These are phyloP conservation scores for Iguana delicatissima DNA, from an alignment of 2,797 vertebrate genomes.

Conservation along the genomic window DNA sequence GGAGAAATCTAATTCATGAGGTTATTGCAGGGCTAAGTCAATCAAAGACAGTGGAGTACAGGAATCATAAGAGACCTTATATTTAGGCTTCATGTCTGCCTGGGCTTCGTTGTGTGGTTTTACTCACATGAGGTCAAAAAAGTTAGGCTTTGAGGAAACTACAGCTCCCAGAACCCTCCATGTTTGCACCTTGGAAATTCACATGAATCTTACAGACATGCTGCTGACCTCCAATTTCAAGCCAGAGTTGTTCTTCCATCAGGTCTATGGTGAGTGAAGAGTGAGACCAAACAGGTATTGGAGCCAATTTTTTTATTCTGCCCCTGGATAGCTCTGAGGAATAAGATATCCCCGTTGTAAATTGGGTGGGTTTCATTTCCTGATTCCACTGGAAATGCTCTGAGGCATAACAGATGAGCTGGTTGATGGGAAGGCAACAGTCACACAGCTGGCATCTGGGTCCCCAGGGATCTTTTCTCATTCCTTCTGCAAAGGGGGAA, in stretches of 20 bases:
- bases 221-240: background rate
- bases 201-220: too few relatives aligned
- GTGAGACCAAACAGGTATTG: too few relatives aligned
- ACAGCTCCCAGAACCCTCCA: too few relatives aligned
- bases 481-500: background rate
- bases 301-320: background rate
- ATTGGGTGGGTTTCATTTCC: background rate
- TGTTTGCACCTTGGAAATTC: too few relatives aligned
- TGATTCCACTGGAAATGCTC: background rate
- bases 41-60: too few relatives aligned
- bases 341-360: background rate
- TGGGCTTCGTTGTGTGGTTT: too few relatives aligned
- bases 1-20: too few relatives aligned
- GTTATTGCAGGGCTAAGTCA: too few relatives aligned
- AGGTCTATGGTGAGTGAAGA: background rate
- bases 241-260: background rate
- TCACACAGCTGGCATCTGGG: background rate
- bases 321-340: background rate
- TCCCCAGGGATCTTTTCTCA: background rate
- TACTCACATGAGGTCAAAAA: too few relatives aligned
- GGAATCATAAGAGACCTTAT: too few relatives aligned
- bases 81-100: too few relatives aligned
- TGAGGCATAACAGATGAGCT: conserved; percentile 5
- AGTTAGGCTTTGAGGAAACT: too few relatives aligned
- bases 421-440: background rate